Base-by-base conservation (phyloP, 2,113 vertebrate genomes). In the Tyrannus savana region DNA sequence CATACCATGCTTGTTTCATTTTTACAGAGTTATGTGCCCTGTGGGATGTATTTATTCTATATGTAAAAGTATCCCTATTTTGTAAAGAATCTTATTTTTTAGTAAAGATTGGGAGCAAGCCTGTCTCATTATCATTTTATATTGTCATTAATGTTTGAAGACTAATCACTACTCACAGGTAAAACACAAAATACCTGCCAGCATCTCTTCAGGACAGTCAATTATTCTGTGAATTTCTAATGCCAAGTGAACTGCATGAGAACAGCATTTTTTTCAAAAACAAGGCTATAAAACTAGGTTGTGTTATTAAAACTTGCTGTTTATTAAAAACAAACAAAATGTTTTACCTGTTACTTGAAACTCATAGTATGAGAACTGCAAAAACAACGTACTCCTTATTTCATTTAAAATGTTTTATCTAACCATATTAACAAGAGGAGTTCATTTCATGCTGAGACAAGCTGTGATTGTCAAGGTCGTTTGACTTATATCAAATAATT, bases 401-500 rank as follows among this genome's bases (percentile, higher is more conserved):
- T 91, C 31, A 33, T 59, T 58, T 67, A n/a, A 10, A 31, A 33
- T 87, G 27, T 22, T 42, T 59, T 31, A 11, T 14, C 55, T 50
- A 53, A 77, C 37, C 42, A 46, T 4, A 49, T 9, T 66, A 30
- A 58, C 6, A 24, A 91, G 35, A 91, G 69, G 22, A 52, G n/a
- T 87, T 93, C 19, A 41, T 69, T 92, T 83, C 47, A 60, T 6
- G 12, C 67, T 64, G n/a, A 87, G 74, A 83, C 55, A 96, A 89
- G 37, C 52, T 92, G 19, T 56, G 35, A 89, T 62, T 91, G 18
- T 74, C 46, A 72, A 83, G 30, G 27, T 75, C 81, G 21, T 87
- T 95, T 89, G 64, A 90, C n/a, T 95, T 89, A 69, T 17, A 95
- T 92, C 28, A 94, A 91, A 94, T 94, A 73, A 96, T 86, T 71